These are phyloP conservation scores for Eristalis arbustorum DNA, from an alignment of 2,888 invertebrate genomes.

Conservation along the genomic window DNA sequence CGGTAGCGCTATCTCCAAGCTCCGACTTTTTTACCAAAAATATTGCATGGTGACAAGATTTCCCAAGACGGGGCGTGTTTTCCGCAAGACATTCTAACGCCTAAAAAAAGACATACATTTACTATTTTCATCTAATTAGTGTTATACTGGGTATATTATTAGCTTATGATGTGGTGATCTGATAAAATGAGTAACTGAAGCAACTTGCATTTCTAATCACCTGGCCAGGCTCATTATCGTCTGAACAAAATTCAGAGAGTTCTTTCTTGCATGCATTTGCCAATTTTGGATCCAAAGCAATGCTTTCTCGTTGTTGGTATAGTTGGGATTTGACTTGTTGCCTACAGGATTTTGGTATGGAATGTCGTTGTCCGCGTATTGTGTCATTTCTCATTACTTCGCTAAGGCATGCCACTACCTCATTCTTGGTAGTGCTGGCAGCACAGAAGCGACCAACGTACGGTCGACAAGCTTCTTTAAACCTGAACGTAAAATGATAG, in stretches of 20 bases:
- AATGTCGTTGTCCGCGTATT: constrained; percentile 87
- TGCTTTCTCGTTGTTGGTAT: constrained; percentile 94
- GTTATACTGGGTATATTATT: background rate
- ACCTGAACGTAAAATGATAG: constrained; percentile 95
- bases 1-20: constrained; percentile 91
- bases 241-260: constrained; percentile 86
- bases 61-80: constrained; percentile 84
- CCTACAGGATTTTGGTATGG: constrained; percentile 92
- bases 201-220: constrained; percentile 79
- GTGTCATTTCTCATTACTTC: constrained; percentile 95
- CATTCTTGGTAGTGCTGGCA: constrained; percentile 87
- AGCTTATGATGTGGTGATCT: background rate
- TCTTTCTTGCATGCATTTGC: constrained; percentile 91
- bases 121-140: background rate
- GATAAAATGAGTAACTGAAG: constrained; percentile 19
- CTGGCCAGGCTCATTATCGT: constrained; percentile 84
- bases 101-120: constrained; percentile 80
- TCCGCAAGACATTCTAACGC: constrained; percentile 90
- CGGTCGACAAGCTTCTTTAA: constrained; percentile 95
- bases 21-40: constrained; percentile 93
- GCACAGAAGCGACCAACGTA: constrained; percentile 87
- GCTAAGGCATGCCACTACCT: constrained; percentile 85
- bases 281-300: constrained; percentile 91
- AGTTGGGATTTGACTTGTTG: constrained; percentile 95
- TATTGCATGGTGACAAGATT: constrained; percentile 88